Evolutionary conservation across 2,113 vertebrate genomes (phyloP).

Genomic region (Sula dactylatra): DNA sequence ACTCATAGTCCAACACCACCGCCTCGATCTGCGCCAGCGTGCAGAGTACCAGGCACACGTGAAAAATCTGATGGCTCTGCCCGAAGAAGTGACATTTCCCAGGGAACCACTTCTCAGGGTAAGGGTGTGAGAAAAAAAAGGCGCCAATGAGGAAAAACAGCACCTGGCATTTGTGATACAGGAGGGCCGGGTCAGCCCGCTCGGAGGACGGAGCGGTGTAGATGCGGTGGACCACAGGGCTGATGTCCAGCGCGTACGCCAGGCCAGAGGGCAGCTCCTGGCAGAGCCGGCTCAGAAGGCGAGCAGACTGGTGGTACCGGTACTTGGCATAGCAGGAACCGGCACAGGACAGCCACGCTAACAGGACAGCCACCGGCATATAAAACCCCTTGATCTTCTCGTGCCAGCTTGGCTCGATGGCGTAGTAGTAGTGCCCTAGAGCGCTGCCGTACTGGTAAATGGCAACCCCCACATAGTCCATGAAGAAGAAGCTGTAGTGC

Average conservation of each 20-base stretch:
- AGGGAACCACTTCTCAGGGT: constrained; percentile 90
- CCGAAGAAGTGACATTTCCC: constrained; percentile 89
- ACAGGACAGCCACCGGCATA: constrained; percentile 79
- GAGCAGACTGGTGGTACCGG: constrained; percentile 71
- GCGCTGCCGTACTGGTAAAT: constrained; percentile 93
- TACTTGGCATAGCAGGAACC: constrained; percentile 95
- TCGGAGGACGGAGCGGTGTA: constrained; percentile 49
- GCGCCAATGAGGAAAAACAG: constrained; percentile 89
- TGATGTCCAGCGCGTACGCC: constrained; percentile 92
- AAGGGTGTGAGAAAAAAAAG: constrained; percentile 90
- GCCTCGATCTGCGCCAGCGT: constrained; percentile 92
- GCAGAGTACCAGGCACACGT: constrained; percentile 88
- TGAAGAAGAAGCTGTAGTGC: constrained; percentile 93
- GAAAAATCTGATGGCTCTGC: constrained; percentile 95
- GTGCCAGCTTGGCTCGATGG: constrained; percentile 87
- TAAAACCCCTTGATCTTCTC: constrained; percentile 76
- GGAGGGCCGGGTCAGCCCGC: constrained; percentile 75
- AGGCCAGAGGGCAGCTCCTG: constrained; percentile 90
- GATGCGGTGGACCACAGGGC: constrained; percentile 90
- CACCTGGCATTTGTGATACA: constrained; percentile 89
- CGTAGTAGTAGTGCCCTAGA: constrained; percentile 89
- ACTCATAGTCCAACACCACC: constrained; percentile 85
- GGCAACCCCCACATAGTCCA: constrained; percentile 93
- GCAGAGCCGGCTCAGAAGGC: constrained; percentile 80
- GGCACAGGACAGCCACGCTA: constrained; percentile 91